Evolutionary conservation across 2,797 vertebrate genomes (phyloP), one percentile per base, ranked within the genome.

Genomic region (Phylloscopus collybita): DNA sequence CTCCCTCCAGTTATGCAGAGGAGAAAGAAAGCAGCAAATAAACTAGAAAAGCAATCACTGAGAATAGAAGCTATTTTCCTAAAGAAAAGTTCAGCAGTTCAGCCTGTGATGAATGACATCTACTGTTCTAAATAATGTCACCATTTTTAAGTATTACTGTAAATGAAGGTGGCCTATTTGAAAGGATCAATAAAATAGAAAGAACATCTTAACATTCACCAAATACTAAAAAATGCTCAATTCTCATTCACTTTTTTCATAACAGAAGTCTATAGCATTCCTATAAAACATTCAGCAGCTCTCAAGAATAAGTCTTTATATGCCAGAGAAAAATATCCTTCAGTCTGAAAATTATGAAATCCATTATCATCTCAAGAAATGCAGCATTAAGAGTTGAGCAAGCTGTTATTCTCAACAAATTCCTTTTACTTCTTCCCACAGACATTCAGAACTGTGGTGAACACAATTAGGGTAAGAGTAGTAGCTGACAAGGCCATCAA

Each of bases 401-500:
- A 79, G 18, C 13, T 78, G 47, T 40, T 70, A 34, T 30, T 90
- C 53, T 70, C 51, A 86, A 71, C 6, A 8, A 80, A 60, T 38
- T 72, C 32, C 25, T 67, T 93, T 73, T 53, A 61, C 30, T 79
- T 80, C 19, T 64, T 93, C 9, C 38, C 34, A 61, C 13, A 84
- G 80, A 70, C 56, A 40, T 51, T 67, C 76, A 59, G 44, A 80
- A 65, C 50, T 22, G 13, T 21, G 40, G 53, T 20, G 1, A 1
- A 64, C 30, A 19, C 27, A 84, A 30, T 53, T 18, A 40, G 0
- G 0, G 56, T 73, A 85, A 92, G 30, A 71, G 56, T 14, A 93
- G 78, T 53, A 92, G 80, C 84, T 92, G 81, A 56, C 34, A 87
- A 69, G 45, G 47, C 53, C 78, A 95, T 93, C 51, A 87, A 78